Base-by-base conservation (phyloP, 1,140 invertebrate genomes). In the Augochlora pura region DNA sequence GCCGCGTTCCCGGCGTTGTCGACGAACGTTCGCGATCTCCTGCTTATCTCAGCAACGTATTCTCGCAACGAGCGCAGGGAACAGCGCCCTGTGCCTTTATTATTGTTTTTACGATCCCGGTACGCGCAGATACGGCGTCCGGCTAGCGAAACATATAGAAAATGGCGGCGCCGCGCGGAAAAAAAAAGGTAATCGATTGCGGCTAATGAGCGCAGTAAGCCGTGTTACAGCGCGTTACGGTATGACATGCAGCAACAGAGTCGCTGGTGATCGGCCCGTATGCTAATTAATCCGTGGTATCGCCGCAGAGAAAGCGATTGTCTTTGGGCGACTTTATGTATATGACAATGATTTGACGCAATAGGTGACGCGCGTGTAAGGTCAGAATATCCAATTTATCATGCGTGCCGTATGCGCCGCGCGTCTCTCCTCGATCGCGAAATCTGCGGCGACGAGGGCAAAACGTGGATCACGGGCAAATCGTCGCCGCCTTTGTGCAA, bases 381-480 rank as follows among this genome's bases (percentile, higher is more conserved):
- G 7, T 8, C 8, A 5, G 54, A 7, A 57, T 57, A 9, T 57
- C 9, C 18, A n/a, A 9, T 57, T 54, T 54, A 18, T 21, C 49
- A 16, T 18, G 16, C 5, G 49, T 6, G 1, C 6, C 49, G 49
- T 32, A 32, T 32, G 32, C 16, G 12, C 14, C 49, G 49, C 12
- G 16, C 49, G 49, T 18, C 14, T 52, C 49, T 32, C 32, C 32
- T 32, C 32, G 49, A 14, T 14, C 12, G 8, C 21, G 54, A 57
- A 57, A 57, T 21, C 10, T 4, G 57, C 9, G 12, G 14, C 9
- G 10, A 23, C 57, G 57, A 4, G n/a, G 23, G 21, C 23, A 21
- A 4, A 42, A 6, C 52, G 52, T 10, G 39, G 49, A 66, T 77
- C 80, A 66, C 63, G 74, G 32, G 32, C 32, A 4, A 4, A 32